A percentile compares a stretch with the other conserved stretches of the same genome.
phyloP scores from a whole-genome alignment of 2,888 invertebrate genomes.

The Perithous albicinctus region DNA sequence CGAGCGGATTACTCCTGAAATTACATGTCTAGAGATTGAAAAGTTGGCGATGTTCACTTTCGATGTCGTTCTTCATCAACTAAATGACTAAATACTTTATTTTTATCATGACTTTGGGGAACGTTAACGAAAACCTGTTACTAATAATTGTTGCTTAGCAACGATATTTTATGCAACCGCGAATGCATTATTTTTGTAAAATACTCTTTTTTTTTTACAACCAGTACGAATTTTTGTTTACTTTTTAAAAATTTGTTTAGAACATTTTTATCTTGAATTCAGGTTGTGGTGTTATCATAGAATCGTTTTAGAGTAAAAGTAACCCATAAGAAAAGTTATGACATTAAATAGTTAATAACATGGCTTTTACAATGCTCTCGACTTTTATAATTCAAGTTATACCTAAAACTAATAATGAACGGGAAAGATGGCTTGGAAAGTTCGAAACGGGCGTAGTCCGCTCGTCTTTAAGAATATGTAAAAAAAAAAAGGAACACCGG shows the following conservation, averaged over 20 bases:
- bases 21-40: neutral
- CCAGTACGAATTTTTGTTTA: neutral
- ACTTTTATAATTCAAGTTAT: neutral
- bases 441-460: neutral
- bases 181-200: neutral
- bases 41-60: neutral
- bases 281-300: neutral
- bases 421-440: neutral
- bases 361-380: neutral
- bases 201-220: neutral
- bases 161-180: neutral
- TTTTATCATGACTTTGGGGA: neutral
- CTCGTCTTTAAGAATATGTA: neutral
- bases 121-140: neutral
- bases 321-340: neutral
- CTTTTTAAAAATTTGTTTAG: neutral
- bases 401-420: neutral
- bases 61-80: neutral
- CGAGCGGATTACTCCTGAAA: slow-evolving; percentile 4
- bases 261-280: neutral
- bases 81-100: neutral
- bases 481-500: neutral
- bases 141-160: neutral
- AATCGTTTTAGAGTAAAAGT: neutral
- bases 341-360: neutral